Percentiles rank a stretch among this genome's conserved stretches.
phyloP scores from a whole-genome alignment of 1,140 invertebrate species.

The Penaeus chinensis region DNA sequence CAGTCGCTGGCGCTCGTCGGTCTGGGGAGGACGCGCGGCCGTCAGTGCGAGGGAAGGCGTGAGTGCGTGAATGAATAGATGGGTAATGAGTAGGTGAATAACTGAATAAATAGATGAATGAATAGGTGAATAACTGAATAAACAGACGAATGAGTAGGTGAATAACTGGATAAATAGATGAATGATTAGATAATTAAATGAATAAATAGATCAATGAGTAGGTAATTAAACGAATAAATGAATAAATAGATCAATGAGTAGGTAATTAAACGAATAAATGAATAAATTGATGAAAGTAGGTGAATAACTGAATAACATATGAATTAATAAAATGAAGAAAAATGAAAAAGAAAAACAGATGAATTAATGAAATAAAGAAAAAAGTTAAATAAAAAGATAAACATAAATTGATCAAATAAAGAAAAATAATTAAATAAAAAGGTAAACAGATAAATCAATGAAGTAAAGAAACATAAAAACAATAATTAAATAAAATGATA shows the following conservation, averaged over 20 bases:
- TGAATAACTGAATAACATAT: no score
- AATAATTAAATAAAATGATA: background rate
- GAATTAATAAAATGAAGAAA: background rate
- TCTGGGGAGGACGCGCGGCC: constrained; percentile 19
- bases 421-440: background rate
- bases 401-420: no score
- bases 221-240: no score
- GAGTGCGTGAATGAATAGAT: background rate
- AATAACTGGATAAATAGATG: no score
- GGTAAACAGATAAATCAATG: background rate
- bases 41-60: background rate
- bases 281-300: background rate
- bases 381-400: background rate
- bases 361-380: background rate
- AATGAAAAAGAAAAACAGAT: background rate
- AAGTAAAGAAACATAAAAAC: background rate
- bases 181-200: background rate
- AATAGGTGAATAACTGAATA: background rate
- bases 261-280: background rate
- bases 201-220: background rate
- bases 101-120: background rate
- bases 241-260: no score
- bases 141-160: no score
- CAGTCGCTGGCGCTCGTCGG: constrained; percentile 59
- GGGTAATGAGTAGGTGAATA: background rate